Percentiles rank a stretch among this genome's conserved stretches.
phyloP scores from a whole-genome alignment of 2,888 invertebrate species.

The Peribatodes rhomboidaria region DNA sequence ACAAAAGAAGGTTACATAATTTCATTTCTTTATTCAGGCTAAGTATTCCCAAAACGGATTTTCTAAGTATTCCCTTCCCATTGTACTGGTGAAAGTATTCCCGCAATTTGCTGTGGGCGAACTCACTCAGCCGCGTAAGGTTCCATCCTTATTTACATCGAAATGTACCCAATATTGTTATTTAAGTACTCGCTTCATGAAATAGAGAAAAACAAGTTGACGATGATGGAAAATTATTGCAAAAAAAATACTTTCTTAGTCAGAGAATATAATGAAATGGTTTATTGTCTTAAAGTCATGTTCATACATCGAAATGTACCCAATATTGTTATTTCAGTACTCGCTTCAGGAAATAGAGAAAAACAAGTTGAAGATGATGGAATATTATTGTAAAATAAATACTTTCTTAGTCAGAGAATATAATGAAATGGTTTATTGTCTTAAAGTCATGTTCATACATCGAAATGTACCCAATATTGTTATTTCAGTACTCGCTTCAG shows the following conservation, averaged over 20 bases:
- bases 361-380: not conserved
- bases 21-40: not conserved
- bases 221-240: not conserved
- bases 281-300: no score
- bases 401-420: no score
- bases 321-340: slow-evolving; percentile 5
- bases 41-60: slow-evolving; percentile 6
- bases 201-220: not conserved
- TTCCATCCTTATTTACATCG: slow-evolving; percentile 7
- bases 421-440: no score
- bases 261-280: no score
- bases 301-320: slow-evolving; percentile 9
- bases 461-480: slow-evolving; percentile 5
- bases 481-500: not conserved
- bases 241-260: not conserved
- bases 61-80: slow-evolving; percentile 5
- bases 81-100: slow-evolving; percentile 2
- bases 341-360: not conserved
- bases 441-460: no score
- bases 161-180: slow-evolving; percentile 6
- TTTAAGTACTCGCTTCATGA: slow-evolving; percentile 1
- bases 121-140: not conserved
- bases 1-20: not conserved
- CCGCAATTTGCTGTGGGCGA: slow-evolving; percentile 7
- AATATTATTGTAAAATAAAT: not conserved